Percentiles rank a stretch among this genome's conserved stretches.
Conservation (phyloP, 2,797 vertebrate genomes). For the Pempheris klunzingeri region DNA sequence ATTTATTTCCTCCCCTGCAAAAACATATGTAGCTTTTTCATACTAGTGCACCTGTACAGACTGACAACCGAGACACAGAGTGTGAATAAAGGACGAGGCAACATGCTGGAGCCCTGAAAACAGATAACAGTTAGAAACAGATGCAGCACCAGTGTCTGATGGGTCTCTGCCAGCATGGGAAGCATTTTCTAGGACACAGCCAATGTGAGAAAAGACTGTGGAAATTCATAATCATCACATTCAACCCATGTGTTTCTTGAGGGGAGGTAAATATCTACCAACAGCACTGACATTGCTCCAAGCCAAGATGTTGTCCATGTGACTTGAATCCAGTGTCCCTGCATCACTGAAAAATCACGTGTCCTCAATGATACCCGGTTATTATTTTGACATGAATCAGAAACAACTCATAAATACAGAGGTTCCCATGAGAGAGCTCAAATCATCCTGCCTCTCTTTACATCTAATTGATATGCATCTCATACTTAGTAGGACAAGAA, state of each 20-base stretch:
- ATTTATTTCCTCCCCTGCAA: too few species aligned
- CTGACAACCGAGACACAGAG: too few species aligned
- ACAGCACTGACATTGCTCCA: conserved; percentile 2
- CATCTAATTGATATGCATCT: conserved; percentile 41
- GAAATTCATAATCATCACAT: conserved; percentile 1
- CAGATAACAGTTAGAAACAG: too few species aligned
- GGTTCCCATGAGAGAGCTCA: conserved; percentile 8
- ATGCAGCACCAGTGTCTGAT: too few species aligned
- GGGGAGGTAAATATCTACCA: conserved; percentile 6
- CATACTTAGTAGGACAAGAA: too few species aligned
- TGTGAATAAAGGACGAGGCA: too few species aligned
- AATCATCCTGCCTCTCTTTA: conserved; percentile 3
- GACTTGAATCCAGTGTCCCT: conserved; percentile 13
- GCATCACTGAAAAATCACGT: conserved; percentile 25
- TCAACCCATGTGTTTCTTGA: conserved; percentile 3
- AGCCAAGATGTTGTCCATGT: conserved; percentile 7
- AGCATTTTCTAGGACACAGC: neutral
- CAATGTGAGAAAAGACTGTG: neutral
- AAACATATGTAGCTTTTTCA: too few species aligned
- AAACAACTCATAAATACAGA: conserved; percentile 14
- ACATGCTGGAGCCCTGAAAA: too few species aligned
- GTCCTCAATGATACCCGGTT: conserved; percentile 6
- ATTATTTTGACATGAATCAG: conserved; percentile 20
- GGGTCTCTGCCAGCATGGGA: neutral
- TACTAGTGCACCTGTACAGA: too few species aligned